These are phyloP conservation scores for Lagria hirta DNA, from an alignment of 2,888 invertebrate genomes.

Conservation along the genomic window DNA sequence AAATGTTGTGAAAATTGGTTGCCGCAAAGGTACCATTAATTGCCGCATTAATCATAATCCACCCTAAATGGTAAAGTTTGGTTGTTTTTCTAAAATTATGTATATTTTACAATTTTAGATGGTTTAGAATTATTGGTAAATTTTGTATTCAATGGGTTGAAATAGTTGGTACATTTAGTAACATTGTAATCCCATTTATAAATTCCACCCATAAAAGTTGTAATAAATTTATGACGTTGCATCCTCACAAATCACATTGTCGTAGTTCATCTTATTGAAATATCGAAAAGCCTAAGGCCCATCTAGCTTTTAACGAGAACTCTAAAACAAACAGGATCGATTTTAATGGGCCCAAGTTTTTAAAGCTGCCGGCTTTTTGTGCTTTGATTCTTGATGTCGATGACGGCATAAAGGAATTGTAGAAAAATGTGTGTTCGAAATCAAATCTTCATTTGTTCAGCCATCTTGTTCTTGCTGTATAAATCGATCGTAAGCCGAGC, in stretches of 20 bases:
- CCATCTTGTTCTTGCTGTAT: constrained; percentile 40
- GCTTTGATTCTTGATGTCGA: constrained; percentile 39
- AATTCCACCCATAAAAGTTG: constrained; percentile 3
- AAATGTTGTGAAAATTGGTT: too few relatives aligned
- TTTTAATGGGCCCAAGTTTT: constrained; percentile 55
- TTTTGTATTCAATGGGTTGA: too few relatives aligned
- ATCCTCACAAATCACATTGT: constrained; percentile 38
- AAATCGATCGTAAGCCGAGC: constrained; percentile 41
- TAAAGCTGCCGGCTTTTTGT: constrained; percentile 44
- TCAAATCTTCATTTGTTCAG: constrained; percentile 10
- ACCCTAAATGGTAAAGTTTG: too few relatives aligned
- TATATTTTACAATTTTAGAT: too few relatives aligned
- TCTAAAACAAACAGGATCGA: constrained; percentile 51
- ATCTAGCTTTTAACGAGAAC: constrained; percentile 44
- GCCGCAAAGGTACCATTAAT: too few relatives aligned
- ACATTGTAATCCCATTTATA: too few relatives aligned
- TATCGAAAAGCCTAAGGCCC: constrained; percentile 32
- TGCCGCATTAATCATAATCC: too few relatives aligned
- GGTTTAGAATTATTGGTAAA: too few relatives aligned
- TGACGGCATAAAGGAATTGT: constrained; percentile 20
- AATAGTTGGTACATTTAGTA: too few relatives aligned
- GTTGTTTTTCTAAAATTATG: too few relatives aligned
- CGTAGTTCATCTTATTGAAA: constrained; percentile 39
- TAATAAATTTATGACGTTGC: constrained; percentile 1
- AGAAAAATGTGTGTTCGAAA: constrained; percentile 8